A percentile compares a stretch with the other conserved stretches of the same genome.
These are phyloP conservation scores for Notodonta dromedarius DNA, from an alignment of 2,888 invertebrate species.

Conservation along the genomic window DNA sequence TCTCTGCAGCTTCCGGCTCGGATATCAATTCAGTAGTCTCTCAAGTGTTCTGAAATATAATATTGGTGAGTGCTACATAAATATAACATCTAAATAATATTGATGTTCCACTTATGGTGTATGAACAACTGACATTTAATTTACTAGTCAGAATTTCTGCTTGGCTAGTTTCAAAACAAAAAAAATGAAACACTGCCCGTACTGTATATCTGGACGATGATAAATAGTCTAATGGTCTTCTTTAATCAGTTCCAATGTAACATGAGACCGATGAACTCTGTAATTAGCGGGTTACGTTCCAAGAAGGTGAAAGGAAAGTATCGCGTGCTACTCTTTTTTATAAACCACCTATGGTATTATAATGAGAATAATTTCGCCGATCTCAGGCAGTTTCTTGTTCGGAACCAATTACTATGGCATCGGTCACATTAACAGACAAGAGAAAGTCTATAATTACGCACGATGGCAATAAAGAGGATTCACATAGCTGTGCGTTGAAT, in stretches of 20 bases:
- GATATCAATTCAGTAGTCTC: slow-evolving; percentile 10
- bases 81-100: not conserved
- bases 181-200: slow-evolving; percentile 5
- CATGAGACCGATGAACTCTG: slow-evolving; percentile 61
- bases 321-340: slow-evolving; percentile 64
- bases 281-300: slow-evolving; percentile 66
- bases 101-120: not conserved
- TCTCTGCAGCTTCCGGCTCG: slow-evolving; percentile 44
- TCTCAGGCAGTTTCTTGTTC: slow-evolving; percentile 54
- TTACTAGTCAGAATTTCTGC: slow-evolving; percentile 18
- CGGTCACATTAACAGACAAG: slow-evolving; percentile 60
- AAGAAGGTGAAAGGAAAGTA: slow-evolving; percentile 68
- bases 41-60: slow-evolving; percentile 7
- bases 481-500: slow-evolving; percentile 19
- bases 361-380: slow-evolving; percentile 68
- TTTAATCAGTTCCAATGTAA: slow-evolving; percentile 48
- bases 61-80: not conserved
- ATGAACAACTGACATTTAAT: not conserved
- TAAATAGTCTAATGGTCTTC: slow-evolving; percentile 30
- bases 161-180: slow-evolving; percentile 19
- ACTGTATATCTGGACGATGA: slow-evolving; percentile 21
- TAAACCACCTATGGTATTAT: slow-evolving; percentile 62
- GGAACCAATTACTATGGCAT: slow-evolving; percentile 68
- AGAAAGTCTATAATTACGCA: slow-evolving; percentile 71
- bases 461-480: slow-evolving; percentile 41